Conservation (phyloP, 2,113 vertebrate species). For the Tautogolabrus adspersus region DNA sequence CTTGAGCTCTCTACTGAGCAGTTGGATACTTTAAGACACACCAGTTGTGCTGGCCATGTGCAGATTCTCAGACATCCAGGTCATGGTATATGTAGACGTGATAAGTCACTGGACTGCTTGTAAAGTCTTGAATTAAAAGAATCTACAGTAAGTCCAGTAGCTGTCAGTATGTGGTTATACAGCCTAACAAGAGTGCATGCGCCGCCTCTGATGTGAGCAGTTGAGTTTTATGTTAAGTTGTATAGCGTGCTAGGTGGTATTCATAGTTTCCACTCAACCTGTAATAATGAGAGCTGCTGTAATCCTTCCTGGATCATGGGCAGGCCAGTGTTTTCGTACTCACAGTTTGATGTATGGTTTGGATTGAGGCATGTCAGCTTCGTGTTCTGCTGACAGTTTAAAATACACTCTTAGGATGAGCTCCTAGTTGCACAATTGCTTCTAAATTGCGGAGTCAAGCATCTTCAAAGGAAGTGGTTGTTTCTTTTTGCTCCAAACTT, state of each 20-base stretch:
- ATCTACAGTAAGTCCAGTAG: neutral
- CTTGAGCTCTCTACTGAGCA: neutral
- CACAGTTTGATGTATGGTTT: neutral
- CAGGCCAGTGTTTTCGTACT: neutral
- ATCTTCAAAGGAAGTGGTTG: slow-evolving; percentile 25
- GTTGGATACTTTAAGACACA: slow-evolving; percentile 28
- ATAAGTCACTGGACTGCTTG: slow-evolving; percentile 16
- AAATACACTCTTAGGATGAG: slow-evolving; percentile 21
- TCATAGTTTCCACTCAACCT: neutral
- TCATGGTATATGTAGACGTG: slow-evolving; percentile 25
- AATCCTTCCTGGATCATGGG: neutral
- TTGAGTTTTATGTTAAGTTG: neutral
- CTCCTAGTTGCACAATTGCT: slow-evolving; percentile 30
- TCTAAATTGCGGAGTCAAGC: slow-evolving; percentile 18
- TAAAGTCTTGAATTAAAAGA: neutral
- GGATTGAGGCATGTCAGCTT: slow-evolving; percentile 39
- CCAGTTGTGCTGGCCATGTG: slow-evolving; percentile 7
- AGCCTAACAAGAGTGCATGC: neutral
- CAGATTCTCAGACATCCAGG: slow-evolving; percentile 31
- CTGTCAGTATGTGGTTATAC: neutral
- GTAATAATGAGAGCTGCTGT: neutral
- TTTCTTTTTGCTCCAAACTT: neutral
- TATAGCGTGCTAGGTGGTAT: neutral
- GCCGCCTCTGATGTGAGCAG: no score
- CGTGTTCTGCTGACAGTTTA: slow-evolving; percentile 55